Evolutionary conservation across 2,797 vertebrate species (phyloP).

Genomic region (Sebastes hubbsi): DNA sequence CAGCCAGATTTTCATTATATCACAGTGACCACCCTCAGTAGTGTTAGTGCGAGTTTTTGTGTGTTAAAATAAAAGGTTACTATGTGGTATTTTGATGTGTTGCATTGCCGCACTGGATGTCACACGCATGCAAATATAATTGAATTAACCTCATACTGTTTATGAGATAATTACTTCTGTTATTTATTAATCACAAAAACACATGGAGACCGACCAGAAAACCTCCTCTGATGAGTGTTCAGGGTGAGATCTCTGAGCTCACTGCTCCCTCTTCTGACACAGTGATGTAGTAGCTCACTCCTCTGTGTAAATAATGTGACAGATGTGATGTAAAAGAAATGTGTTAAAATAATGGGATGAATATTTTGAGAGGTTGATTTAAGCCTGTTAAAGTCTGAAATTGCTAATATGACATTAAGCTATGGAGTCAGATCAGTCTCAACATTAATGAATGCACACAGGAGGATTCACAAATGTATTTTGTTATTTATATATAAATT

Average conservation of each 20-base stretch:
- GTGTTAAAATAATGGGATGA: not conserved
- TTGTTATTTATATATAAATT: too few relatives aligned
- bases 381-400: not conserved
- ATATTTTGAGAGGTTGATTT: not conserved
- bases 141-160: not conserved
- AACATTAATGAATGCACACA: too few relatives aligned
- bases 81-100: not conserved
- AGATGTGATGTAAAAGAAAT: not conserved
- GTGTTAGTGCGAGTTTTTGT: not conserved
- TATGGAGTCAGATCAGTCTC: too few relatives aligned
- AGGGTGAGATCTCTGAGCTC: conserved; percentile 38
- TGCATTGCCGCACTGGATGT: not conserved
- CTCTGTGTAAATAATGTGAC: not conserved
- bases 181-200: not conserved
- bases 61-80: not conserved
- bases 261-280: conserved; percentile 78
- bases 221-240: not conserved
- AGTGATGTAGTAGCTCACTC: not conserved
- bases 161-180: not conserved
- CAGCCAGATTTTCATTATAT: not conserved
- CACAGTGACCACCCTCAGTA: not conserved
- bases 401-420: not conserved
- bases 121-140: not conserved
- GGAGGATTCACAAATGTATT: too few relatives aligned
- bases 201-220: not conserved